phyloP scores from a whole-genome alignment of 2,888 invertebrate genomes.

The Microctonus aethiopoides region DNA sequence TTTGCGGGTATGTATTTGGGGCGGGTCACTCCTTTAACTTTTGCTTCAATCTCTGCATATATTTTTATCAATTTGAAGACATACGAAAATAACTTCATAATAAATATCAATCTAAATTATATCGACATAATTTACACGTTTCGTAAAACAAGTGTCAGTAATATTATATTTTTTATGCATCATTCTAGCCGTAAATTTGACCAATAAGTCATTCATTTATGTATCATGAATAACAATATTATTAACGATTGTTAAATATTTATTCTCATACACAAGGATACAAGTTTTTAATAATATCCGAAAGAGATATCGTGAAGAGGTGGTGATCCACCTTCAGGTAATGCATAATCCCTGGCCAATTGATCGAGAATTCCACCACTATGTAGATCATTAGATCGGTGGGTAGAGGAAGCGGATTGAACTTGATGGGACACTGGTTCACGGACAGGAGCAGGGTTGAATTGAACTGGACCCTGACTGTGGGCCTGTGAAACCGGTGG shows the following conservation, averaged over 20 bases:
- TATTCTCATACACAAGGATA: not conserved
- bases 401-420: constrained; percentile 37
- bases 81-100: too few relatives aligned
- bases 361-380: constrained; percentile 79
- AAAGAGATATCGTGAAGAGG: constrained; percentile 86
- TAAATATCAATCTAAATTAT: too few relatives aligned
- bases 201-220: too few relatives aligned
- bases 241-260: not conserved
- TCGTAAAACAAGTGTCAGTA: too few relatives aligned
- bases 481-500: constrained; percentile 55
- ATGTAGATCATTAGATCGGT: constrained; percentile 63
- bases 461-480: constrained; percentile 63
- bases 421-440: constrained; percentile 39
- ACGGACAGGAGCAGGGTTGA: constrained; percentile 58
- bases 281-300: constrained; percentile 75
- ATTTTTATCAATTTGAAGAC: too few relatives aligned
- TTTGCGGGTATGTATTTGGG: too few relatives aligned
- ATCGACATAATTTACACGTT: too few relatives aligned
- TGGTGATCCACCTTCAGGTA: constrained; percentile 77
- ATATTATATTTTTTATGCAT: too few relatives aligned
- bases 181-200: too few relatives aligned
- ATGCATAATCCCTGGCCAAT: constrained; percentile 82
- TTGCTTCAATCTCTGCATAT: too few relatives aligned
- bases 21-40: too few relatives aligned
- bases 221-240: too few relatives aligned